Conservation (phyloP, 2,797 vertebrate genomes). For the Crocodylus rhombifer region DNA sequence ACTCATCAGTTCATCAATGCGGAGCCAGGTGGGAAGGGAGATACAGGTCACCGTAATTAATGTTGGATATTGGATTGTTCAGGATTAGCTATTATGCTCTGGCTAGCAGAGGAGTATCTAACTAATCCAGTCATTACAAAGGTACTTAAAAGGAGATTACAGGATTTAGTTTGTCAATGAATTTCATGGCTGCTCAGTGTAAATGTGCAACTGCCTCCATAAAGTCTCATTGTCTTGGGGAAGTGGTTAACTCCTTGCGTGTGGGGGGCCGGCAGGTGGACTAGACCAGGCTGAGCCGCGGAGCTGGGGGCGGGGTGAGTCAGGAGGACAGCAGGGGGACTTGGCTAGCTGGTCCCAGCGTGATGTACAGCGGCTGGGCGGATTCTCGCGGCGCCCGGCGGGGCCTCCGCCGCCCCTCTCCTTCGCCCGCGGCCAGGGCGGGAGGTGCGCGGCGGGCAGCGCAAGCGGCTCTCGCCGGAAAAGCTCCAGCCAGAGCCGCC, state of each 20-base stretch:
- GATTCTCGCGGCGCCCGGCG: background rate
- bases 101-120: background rate
- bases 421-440: too few relatives aligned
- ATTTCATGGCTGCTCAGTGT: background rate
- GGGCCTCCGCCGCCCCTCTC: background rate
- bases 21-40: background rate
- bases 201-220: accelerated
- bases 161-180: background rate
- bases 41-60: accelerated
- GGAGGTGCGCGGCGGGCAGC: too few relatives aligned
- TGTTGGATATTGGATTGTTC: accelerated
- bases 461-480: too few relatives aligned
- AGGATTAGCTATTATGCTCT: background rate
- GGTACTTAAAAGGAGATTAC: slow-evolving; percentile 3
- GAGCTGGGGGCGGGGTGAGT: too few relatives aligned
- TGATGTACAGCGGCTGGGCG: background rate
- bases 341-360: background rate
- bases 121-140: slow-evolving; percentile 23
- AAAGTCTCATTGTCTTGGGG: background rate
- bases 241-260: background rate
- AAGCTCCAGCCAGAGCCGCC: too few relatives aligned
- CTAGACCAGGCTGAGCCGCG: too few relatives aligned
- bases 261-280: background rate
- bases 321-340: background rate
- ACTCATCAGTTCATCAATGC: accelerated